Evolutionary conservation across 2,797 vertebrate species (phyloP), one percentile per base, ranked within the genome.

Genomic region (Acanthornis magna): DNA sequence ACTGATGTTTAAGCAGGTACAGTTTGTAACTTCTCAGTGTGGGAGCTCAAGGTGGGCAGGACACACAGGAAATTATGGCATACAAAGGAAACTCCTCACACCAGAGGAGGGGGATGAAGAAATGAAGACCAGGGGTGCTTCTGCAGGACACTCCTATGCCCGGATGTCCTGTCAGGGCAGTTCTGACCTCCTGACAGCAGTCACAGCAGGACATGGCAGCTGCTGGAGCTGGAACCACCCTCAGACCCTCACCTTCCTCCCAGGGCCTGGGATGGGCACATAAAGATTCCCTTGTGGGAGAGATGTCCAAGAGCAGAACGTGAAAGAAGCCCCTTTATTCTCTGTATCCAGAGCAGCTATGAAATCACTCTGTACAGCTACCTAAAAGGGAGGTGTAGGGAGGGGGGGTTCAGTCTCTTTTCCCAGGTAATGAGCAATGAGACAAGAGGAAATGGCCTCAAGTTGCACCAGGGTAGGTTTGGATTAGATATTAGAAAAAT

Each of bases 11-110:
- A 12, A 40, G 32, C 22, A 55, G 15, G 1, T 5, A 18, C 18
- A 9, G 3, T 45, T 21, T 18, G n/a, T 2, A 60, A 27, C 3
- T 4, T 21, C 42, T n/a, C 72, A 3, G 17, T 1, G 3, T 23
- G 16, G 7, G 17, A 42, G 13, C 62, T 82, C 65, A 27, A 4
- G 12, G 38, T 2, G 4, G n/a, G 36, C 29, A 63, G 54, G 4
- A 21, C 1, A 1, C 32, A 27, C 5, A 30, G 74, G 71, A 45
- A 75, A 34, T 6, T 0, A 5, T 4, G 26, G 50, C 0, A 8
- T 1, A 17, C 1, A 0, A 42, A 27, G 2, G 4, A 8, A 58
- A 34, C 18, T 7, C 8, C 2, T 70, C 26, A 29, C 13, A 7
- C 1, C 27, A 15, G 34, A 22, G 16, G 34, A 22, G 16, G 1